Base-by-base conservation (phyloP, 2,888 invertebrate species). In the Napeogenes sylphis region DNA sequence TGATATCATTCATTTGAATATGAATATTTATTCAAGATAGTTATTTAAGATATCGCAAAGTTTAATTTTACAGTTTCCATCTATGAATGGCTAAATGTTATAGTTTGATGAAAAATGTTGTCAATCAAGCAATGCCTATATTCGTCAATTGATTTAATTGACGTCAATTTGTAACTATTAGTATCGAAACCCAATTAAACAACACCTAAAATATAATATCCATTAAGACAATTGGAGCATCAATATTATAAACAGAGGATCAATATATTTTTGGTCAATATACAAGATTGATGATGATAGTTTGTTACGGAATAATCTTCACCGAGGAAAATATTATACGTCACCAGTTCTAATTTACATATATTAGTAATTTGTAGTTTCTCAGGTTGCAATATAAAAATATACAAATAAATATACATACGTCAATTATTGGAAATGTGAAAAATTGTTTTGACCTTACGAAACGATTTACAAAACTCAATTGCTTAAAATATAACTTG, bases 301-400 rank as follows among this genome's bases (percentile, higher is more conserved):
- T 62, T 62, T 51, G 55, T 59, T 60, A 56, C 58, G 33, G 21
- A 53, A 64, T 67, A 64, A 67, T 64, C 64, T 61, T 55, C 13
- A 51, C 33, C 13, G 62, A 60, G 55, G 33, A 55, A 59, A 55
- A 56, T 46, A 38, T 58, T 62, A 55, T 55, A 55, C 59, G 35
- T 56, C 45, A 45, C 30, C 51, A 58, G 57, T 46, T 58, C 62
- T 54, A 55, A 67, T 67, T 67, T 64, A 67, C 66, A 64, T 67
- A 63, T 33, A 58, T 33, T 30, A 8, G 62, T 57, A 57, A 56
- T 67, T 67, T 64, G 59, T 59, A 33, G 61, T 61, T 63, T 61
- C 56, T n/a, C 30, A 21, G 57, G 59, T 57, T 45, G 63, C 66
- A 30, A 51, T 51, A 51, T 51, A n/a, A 51, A 51, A 30, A 14